A percentile compares a stretch with the other conserved stretches of the same genome.
Conservation (phyloP, 2,797 vertebrate species). For the Intellagama lesueurii region DNA sequence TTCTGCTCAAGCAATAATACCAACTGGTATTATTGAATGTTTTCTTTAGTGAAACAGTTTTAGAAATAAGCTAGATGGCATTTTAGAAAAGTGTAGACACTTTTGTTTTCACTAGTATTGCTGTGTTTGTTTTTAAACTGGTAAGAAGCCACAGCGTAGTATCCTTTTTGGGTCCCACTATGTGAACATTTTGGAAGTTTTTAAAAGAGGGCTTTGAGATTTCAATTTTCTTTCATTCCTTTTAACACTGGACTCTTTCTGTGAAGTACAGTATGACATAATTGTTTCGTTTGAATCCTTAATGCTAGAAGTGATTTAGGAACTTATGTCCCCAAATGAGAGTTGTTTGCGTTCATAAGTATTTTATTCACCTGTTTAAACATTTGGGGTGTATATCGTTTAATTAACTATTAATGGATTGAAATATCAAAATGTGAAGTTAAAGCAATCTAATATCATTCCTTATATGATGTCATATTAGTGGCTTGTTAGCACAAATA, state of each 20-base stretch:
- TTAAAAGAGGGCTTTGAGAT: background rate
- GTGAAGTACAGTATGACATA: background rate
- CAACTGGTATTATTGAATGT: background rate
- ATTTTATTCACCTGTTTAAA: background rate
- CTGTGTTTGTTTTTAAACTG: background rate
- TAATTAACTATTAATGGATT: background rate
- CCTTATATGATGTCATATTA: no score
- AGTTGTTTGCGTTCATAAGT: background rate
- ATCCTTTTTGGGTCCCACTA: background rate
- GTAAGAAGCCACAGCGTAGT: background rate
- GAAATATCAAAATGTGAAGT: background rate
- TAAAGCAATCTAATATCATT: background rate
- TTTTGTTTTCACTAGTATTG: background rate
- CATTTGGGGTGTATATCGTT: background rate
- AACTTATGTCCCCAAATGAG: background rate
- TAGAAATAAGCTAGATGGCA: background rate
- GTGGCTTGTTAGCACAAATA: no score
- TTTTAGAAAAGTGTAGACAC: background rate
- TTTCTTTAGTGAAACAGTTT: background rate
- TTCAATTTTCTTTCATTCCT: slow-evolving; percentile 3
- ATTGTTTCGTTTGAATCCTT: background rate
- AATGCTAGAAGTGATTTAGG: background rate
- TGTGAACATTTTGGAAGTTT: background rate
- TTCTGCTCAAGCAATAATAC: background rate
- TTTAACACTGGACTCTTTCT: background rate